Conservation (phyloP, 1,140 invertebrate species). For the Sycobia sp. region DNA sequence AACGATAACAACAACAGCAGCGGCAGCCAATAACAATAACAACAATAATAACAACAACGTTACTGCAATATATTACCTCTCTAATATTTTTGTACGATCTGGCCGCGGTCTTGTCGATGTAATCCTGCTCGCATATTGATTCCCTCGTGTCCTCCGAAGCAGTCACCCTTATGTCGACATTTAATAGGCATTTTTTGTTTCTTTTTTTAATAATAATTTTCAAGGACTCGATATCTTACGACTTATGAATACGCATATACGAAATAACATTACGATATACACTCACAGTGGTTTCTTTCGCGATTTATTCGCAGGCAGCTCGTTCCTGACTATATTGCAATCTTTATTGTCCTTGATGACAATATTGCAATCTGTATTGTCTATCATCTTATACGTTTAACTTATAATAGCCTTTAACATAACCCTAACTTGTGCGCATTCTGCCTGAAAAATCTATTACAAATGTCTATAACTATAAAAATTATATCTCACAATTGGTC, state of each 20-base stretch:
- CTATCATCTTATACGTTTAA: not conserved
- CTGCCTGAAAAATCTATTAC: no score
- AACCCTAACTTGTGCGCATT: no score
- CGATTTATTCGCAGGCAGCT: not conserved
- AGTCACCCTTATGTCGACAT: not conserved
- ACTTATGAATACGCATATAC: no score
- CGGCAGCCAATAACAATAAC: not conserved
- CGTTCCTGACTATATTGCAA: not conserved
- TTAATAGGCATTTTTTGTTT: not conserved
- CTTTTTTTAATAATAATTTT: no score
- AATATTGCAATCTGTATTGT: no score
- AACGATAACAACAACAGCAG: not conserved
- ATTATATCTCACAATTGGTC: no score
- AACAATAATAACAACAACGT: not conserved
- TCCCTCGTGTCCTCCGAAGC: not conserved
- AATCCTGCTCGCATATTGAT: conserved; percentile 1
- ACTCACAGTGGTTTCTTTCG: not conserved
- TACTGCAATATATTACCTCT: not conserved
- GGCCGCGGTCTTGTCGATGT: not conserved
- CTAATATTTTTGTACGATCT: not conserved
- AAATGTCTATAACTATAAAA: no score
- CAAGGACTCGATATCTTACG: no score
- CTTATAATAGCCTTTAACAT: no score
- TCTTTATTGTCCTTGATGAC: no score
- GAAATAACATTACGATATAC: no score